Conservation (phyloP, 2,113 vertebrate species). For the Athene cunicularia region DNA sequence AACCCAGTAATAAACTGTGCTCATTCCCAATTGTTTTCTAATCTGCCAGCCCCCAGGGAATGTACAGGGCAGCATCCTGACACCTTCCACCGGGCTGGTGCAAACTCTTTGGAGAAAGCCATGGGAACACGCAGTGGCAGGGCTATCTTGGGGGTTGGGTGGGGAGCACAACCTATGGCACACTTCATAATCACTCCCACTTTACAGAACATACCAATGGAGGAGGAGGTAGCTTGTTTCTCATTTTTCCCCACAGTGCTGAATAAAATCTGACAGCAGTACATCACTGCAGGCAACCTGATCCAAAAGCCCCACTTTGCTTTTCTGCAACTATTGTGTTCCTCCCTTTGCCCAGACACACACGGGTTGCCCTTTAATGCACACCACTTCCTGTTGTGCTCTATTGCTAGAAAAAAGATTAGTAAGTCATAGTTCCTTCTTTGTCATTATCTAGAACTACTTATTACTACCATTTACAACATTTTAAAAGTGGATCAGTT, state of each 20-base stretch:
- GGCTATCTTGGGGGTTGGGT: fast-evolving
- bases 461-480: background rate
- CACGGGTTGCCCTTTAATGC: fast-evolving
- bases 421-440: background rate
- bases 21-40: background rate
- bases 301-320: background rate
- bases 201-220: background rate
- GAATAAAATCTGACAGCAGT: background rate
- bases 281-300: background rate
- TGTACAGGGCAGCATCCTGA: fast-evolving
- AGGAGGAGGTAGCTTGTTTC: background rate
- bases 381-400: background rate
- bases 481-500: background rate
- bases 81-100: background rate
- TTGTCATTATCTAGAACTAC: background rate
- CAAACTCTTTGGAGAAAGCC: background rate
- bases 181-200: background rate
- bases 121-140: background rate
- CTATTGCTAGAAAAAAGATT: background rate
- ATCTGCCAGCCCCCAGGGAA: background rate
- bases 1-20: background rate
- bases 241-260: background rate
- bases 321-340: background rate
- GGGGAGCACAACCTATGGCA: background rate
- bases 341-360: background rate